Percentiles rank a stretch among this genome's conserved stretches.
Conservation (phyloP, 2,888 invertebrate species). For the Amphipoea lucens region DNA sequence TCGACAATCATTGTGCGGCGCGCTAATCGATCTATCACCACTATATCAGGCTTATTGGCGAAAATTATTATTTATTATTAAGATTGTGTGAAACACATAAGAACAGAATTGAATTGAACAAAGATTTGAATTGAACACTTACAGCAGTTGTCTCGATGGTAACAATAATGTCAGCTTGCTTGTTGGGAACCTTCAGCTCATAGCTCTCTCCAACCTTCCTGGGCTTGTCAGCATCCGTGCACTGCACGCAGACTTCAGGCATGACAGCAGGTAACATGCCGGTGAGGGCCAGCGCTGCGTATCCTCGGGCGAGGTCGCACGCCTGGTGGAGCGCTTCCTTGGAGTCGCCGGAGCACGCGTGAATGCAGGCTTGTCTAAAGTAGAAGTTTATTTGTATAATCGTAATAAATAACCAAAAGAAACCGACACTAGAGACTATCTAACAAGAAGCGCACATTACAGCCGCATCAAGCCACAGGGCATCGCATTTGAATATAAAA, state of each 20-base stretch:
- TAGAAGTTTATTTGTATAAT: neutral
- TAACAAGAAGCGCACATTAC: neutral
- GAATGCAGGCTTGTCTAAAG: slow-evolving; percentile 93
- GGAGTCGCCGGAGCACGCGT: slow-evolving; percentile 86
- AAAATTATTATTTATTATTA: no score
- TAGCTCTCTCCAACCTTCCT: slow-evolving; percentile 91
- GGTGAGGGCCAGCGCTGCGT: slow-evolving; percentile 91
- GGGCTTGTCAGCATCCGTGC: slow-evolving; percentile 85
- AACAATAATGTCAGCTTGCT: slow-evolving; percentile 95
- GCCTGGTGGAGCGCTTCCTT: slow-evolving; percentile 89
- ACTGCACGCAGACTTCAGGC: slow-evolving; percentile 92
- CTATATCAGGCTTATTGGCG: no score
- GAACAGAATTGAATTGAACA: neutral
- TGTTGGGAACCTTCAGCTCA: slow-evolving; percentile 92
- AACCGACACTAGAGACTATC: neutral
- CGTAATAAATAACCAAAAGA: neutral
- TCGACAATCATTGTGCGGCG: no score
- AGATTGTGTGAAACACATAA: neutral
- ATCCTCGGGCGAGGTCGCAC: slow-evolving; percentile 92
- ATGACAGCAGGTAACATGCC: slow-evolving; percentile 91
- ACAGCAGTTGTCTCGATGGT: slow-evolving; percentile 91
- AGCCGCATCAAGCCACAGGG: neutral
- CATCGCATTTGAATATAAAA: neutral
- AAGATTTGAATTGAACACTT: neutral
- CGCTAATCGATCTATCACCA: no score